Conservation (phyloP, 1,140 invertebrate genomes). For the Gryllus bimaculatus region DNA sequence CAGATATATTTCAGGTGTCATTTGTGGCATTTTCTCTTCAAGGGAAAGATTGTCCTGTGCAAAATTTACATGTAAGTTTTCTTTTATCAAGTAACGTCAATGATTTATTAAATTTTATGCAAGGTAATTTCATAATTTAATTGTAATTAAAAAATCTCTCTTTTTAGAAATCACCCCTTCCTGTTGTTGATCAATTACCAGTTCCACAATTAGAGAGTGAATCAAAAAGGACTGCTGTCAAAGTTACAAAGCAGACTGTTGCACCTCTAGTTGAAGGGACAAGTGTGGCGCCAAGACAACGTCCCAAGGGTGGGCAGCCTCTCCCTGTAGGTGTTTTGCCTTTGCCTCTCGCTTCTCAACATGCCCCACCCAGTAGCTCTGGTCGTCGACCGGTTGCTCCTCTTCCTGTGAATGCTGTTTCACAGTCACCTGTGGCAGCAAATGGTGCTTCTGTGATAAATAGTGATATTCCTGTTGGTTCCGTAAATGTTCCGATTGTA, state of each 20-base stretch:
- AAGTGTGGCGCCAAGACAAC: conserved; percentile 72
- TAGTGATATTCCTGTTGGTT: conserved; percentile 6
- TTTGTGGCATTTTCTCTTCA: conserved; percentile 63
- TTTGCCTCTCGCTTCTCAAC: conserved; percentile 10
- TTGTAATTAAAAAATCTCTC: neutral
- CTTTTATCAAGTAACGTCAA: neutral
- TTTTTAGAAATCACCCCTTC: conserved; percentile 50
- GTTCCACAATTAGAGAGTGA: conserved; percentile 54
- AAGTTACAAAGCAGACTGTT: conserved; percentile 34
- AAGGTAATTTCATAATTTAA: neutral
- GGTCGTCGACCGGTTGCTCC: conserved; percentile 9
- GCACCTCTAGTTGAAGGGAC: conserved; percentile 54
- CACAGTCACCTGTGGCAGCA: conserved; percentile 15
- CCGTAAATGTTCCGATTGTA: neutral
- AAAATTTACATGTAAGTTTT: conserved; percentile 67
- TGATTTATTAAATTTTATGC: neutral
- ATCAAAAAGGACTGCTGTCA: conserved; percentile 46
- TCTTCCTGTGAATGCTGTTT: conserved; percentile 11
- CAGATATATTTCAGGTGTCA: conserved; percentile 85
- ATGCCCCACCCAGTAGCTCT: neutral
- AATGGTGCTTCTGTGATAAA: conserved; percentile 9
- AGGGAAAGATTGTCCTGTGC: conserved; percentile 67
- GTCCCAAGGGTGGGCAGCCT: conserved; percentile 50
- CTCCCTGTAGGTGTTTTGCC: conserved; percentile 17
- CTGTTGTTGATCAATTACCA: conserved; percentile 54